Evolutionary conservation across 2,888 invertebrate species (phyloP), one percentile per base, ranked within the genome.

Genomic region (Diloba caeruleocephala): DNA sequence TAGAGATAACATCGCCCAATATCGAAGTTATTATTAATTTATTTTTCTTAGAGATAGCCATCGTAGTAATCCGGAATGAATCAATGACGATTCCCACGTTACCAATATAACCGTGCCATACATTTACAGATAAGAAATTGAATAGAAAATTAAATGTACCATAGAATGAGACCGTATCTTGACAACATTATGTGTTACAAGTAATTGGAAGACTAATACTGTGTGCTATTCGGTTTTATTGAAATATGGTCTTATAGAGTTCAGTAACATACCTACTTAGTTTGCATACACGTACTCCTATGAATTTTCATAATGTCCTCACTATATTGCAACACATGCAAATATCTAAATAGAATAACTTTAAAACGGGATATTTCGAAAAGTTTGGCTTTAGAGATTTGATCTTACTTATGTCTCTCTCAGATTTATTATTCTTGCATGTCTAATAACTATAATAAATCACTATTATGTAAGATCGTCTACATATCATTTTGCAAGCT

Each of bases 51-150:
- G 39, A 57, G 90, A 91, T 90, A 88, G 72, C 58, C 81, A 90
- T 92, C 90, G 72, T 79, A 81, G 85, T 91, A 91, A 91, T 88
- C 88, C 87, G 85, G 74, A 84, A 81, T 76, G 81, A 78, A 78
- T 74, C 80, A 80, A 80, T 84, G 82, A 85, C 76, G 81, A 85
- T 90, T 92, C 91, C 87, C 91, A 92, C 91, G 90, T 87, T 85
- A 86, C 85, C 74, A 82, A 85, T 86, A 81, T 79, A 74, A 81
- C 76, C 72, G 74, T 76, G 72, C 79, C 78, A 79, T 78, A 82
- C 79, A 83, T 81, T 87, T 79, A 84, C 64, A 88, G 90, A 90
- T 90, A 89, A 89, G 86, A 74, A 75, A 81, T 87, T 88, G 81
- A 88, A 90, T 89, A 81, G 85, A 83, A 87, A 85, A 90, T 87